Conservation (phyloP, 2,113 vertebrate species). For the Athene cunicularia region DNA sequence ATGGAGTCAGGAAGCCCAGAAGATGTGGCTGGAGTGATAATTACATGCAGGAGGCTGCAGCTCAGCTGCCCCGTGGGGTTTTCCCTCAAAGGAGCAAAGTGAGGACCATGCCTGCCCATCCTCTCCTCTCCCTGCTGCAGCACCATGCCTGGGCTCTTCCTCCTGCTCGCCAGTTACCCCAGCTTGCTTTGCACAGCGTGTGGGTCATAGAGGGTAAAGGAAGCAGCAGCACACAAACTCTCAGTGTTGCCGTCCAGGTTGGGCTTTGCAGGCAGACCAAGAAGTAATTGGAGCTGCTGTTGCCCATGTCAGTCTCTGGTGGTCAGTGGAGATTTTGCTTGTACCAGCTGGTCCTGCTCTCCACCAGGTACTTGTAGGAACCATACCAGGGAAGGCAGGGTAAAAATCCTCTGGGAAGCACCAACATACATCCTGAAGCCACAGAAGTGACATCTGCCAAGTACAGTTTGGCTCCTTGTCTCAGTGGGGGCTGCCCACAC, state of each 20-base stretch:
- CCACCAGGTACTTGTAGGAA: not conserved
- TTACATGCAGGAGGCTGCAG: accelerated
- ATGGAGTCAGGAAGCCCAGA: not conserved
- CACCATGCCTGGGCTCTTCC: not conserved
- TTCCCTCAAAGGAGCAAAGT: not conserved
- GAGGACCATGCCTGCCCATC: not conserved
- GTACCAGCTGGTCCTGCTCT: not conserved
- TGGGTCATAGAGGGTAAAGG: not conserved
- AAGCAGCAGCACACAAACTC: not conserved
- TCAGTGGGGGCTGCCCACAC: not conserved
- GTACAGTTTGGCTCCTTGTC: not conserved
- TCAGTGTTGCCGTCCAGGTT: accelerated
- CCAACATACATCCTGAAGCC: not conserved
- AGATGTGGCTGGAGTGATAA: not conserved
- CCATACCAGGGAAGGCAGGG: not conserved
- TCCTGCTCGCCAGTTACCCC: not conserved
- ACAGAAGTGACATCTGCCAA: not conserved
- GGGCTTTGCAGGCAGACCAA: not conserved
- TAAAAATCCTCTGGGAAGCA: not conserved
- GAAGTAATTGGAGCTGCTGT: accelerated
- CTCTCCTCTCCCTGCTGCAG: not conserved
- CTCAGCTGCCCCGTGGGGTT: not conserved
- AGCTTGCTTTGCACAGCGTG: not conserved
- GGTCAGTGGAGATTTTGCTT: not conserved
- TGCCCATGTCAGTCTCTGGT: not conserved